Conservation (phyloP, 2,113 vertebrate genomes). For the Montifringilla adamsi region DNA sequence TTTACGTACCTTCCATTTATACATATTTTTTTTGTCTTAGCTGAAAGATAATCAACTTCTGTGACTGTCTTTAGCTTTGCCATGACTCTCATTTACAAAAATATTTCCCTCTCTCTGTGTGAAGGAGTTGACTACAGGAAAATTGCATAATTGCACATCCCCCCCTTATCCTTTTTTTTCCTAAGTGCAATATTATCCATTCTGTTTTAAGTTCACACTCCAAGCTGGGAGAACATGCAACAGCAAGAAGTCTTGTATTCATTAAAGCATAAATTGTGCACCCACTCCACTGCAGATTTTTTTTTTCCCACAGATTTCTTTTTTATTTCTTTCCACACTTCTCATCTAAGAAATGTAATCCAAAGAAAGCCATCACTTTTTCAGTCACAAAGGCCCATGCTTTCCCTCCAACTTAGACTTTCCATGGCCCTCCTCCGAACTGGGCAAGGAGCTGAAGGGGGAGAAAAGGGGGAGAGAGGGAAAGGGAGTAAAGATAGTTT, state of each 20-base stretch:
- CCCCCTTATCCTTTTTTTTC: background rate
- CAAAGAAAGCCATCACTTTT: background rate
- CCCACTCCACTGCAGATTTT: background rate
- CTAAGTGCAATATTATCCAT: conserved; percentile 30
- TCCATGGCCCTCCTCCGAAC: background rate
- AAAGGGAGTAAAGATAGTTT: background rate
- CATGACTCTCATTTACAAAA: conserved; percentile 8
- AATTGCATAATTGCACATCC: conserved; percentile 13
- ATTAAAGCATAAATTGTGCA: background rate
- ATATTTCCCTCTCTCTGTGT: background rate
- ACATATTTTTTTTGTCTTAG: background rate
- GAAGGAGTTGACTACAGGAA: background rate
- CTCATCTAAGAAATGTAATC: background rate
- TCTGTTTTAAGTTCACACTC: conserved; percentile 6
- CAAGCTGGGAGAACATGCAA: background rate
- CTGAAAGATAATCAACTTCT: background rate
- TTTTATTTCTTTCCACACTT: background rate
- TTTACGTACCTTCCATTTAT: background rate
- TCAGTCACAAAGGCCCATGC: background rate
- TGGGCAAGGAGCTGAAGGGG: background rate
- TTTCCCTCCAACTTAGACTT: background rate
- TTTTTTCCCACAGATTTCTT: background rate
- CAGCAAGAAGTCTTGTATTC: background rate
- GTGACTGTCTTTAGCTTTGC: background rate
- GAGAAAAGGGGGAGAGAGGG: background rate